A percentile compares a stretch with the other conserved stretches of the same genome.
Evolutionary conservation across 2,797 vertebrate species (phyloP).

Genomic region (Erpetoichthys calabaricus): DNA sequence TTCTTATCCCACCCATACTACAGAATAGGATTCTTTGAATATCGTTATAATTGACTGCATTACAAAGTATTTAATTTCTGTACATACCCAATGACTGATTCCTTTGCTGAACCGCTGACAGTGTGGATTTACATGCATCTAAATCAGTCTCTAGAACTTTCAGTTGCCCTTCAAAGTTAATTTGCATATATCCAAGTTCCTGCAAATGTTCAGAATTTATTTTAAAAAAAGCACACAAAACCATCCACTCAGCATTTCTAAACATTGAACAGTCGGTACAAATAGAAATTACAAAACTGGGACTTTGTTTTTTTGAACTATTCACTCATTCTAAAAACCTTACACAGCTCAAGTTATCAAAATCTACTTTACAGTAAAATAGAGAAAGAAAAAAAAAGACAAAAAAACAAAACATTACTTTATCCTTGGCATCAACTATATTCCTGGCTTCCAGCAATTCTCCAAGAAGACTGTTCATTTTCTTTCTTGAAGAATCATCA

Average conservation of each 20-base stretch:
- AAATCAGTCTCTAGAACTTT: slow-evolving; percentile 45
- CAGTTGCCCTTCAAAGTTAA: slow-evolving; percentile 44
- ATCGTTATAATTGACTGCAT: no score
- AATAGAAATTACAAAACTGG: no score
- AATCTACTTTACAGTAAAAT: background rate
- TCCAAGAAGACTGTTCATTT: slow-evolving; percentile 64
- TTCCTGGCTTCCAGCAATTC: slow-evolving; percentile 79
- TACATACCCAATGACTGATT: slow-evolving; percentile 52
- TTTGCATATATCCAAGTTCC: slow-evolving; percentile 51
- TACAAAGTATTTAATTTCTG: no score
- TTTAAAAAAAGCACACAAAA: background rate
- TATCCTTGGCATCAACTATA: slow-evolving; percentile 65
- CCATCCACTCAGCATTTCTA: no score
- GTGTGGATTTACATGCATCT: slow-evolving; percentile 31
- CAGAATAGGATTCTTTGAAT: no score
- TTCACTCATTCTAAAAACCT: no score
- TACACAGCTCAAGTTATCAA: no score
- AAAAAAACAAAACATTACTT: slow-evolving; percentile 36
- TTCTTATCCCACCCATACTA: no score
- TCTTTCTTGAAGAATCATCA: slow-evolving; percentile 73
- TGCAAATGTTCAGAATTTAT: no score
- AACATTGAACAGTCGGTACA: no score
- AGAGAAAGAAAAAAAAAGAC: background rate
- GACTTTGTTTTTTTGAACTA: no score
- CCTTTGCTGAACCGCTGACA: slow-evolving; percentile 37